phyloP scores from a whole-genome alignment of 2,888 invertebrate genomes.

The Erpobdella octoculata region DNA sequence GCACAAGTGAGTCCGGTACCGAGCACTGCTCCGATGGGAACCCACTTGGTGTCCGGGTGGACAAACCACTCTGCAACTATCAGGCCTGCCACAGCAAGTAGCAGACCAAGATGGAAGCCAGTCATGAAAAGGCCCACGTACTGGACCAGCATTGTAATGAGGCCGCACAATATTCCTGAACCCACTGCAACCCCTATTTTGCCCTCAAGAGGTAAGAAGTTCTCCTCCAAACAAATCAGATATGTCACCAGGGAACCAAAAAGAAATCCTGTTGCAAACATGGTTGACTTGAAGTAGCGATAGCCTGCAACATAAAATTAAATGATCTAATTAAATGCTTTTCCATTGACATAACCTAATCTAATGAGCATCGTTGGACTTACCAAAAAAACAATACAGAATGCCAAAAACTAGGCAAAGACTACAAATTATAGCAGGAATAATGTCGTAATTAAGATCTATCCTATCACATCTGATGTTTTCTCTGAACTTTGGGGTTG shows the following conservation, averaged over 20 bases:
- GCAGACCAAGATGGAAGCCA: slow-evolving; percentile 68
- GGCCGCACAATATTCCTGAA: slow-evolving; percentile 68
- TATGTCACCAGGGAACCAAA: slow-evolving; percentile 75
- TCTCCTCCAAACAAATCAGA: slow-evolving; percentile 71
- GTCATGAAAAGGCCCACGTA: slow-evolving; percentile 74
- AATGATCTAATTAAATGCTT: background rate
- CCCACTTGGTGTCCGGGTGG: slow-evolving; percentile 62
- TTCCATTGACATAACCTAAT: background rate
- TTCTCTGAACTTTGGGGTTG: slow-evolving; percentile 17
- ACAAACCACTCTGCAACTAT: slow-evolving; percentile 58
- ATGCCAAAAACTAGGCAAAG: slow-evolving; percentile 73
- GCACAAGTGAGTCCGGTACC: slow-evolving; percentile 65
- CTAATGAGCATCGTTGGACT: slow-evolving; percentile 48
- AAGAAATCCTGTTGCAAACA: slow-evolving; percentile 78
- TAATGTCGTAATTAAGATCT: slow-evolving; percentile 20
- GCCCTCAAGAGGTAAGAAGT: slow-evolving; percentile 63
- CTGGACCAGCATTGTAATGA: slow-evolving; percentile 73
- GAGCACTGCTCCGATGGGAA: slow-evolving; percentile 64
- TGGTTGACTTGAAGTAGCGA: slow-evolving; percentile 76
- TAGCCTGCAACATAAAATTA: slow-evolving; percentile 61
- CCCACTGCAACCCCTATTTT: slow-evolving; percentile 66
- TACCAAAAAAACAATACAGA: slow-evolving; percentile 74
- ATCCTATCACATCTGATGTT: slow-evolving; percentile 25
- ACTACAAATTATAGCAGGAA: slow-evolving; percentile 61
- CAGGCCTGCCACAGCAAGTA: slow-evolving; percentile 46